Conservation (phyloP, 2,113 vertebrate species). For the Forbesichthys agassizii region DNA sequence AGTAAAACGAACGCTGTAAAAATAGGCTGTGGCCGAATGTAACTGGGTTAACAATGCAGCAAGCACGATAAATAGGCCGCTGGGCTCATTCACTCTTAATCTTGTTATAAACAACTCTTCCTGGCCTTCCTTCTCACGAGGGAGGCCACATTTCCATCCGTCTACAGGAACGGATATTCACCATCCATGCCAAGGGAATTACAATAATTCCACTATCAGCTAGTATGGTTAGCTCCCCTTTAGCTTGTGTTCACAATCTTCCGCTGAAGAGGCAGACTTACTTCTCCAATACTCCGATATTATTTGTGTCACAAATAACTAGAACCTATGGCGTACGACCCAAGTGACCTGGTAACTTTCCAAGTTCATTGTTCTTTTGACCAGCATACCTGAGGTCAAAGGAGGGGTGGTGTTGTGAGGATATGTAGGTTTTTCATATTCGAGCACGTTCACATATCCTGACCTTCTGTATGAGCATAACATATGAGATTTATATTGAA, state of each 20-base stretch:
- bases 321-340: too few relatives aligned
- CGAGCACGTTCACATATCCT: too few relatives aligned
- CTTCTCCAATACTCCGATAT: too few relatives aligned
- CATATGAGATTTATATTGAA: not conserved
- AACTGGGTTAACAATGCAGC: conserved; percentile 33
- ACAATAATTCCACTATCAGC: not conserved
- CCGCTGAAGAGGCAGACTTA: too few relatives aligned
- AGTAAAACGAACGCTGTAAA: conserved; percentile 11
- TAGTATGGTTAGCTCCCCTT: not conserved
- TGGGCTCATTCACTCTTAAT: conserved; percentile 31
- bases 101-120: conserved; percentile 21
- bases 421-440: too few relatives aligned
- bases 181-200: conserved; percentile 1
- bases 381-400: too few relatives aligned
- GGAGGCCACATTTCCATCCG: conserved; percentile 15
- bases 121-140: conserved; percentile 2
- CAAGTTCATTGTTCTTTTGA: too few relatives aligned
- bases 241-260: too few relatives aligned
- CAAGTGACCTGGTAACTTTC: too few relatives aligned
- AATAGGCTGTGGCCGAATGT: conserved; percentile 15
- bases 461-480: too few relatives aligned
- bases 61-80: not conserved
- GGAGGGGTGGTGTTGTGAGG: too few relatives aligned
- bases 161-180: conserved; percentile 31
- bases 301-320: too few relatives aligned